Evolutionary conservation across 1,140 invertebrate species (phyloP), one percentile per base, ranked within the genome.

Genomic region (Drosophila sp.): DNA sequence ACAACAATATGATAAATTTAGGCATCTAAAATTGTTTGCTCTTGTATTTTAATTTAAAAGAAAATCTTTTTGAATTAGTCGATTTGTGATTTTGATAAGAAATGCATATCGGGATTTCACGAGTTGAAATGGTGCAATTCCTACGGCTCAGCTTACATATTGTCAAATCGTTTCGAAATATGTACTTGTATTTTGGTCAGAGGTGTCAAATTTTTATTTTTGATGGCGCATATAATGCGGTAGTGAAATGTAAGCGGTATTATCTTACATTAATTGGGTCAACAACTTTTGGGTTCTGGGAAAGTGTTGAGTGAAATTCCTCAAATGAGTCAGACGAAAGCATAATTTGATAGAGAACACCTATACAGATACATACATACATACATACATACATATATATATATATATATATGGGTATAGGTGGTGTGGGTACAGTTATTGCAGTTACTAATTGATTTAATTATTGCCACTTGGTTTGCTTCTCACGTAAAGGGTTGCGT

Each of bases 221-320:
- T 47, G 1, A 47, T 5, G 44, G 40, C 40, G 38, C 38, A 40
- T 40, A 40, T 40, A 11, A n/a, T 10, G 38, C 33, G 40, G 44
- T 75, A 63, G 11, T 57, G 68, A 70, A 67, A 17, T 17, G 65
- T 57, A 58, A 55, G 68, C 68, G 57, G 66, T 64, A 71, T 70
- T 65, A 38, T 71, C 30, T 78, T 78, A 67, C 71, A 70, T 29
- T 10, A 89, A 89, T 47, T 87, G 77, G 83, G 83, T 76, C 84
- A 89, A 83, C 84, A 82, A 89, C 82, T 68, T 63, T 38, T 41
- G 23, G 57, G 41, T 58, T 56, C 32, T 58, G 68, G 47, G 50
- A 70, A 60, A 67, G 63, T 41, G 55, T 67, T 57, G 4, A 68
- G 41, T 60, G 61, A 60, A 66, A 63, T 60, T 64, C 11, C 54